Base-by-base conservation (phyloP, 2,888 invertebrate genomes). In the Heterodera filipjevi region DNA sequence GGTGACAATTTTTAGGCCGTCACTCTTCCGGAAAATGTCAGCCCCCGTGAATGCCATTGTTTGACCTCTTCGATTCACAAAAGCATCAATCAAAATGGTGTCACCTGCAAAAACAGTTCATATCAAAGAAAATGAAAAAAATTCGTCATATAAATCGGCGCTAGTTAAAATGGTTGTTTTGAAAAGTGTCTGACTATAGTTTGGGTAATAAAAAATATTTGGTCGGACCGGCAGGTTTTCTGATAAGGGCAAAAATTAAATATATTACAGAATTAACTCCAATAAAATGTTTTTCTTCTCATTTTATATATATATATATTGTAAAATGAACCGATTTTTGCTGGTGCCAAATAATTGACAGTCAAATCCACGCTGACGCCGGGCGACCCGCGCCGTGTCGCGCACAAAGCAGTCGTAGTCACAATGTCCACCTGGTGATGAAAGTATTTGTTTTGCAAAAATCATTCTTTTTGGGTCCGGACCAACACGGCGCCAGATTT, bases 281-380 rank as follows among this genome's bases (percentile, higher is more conserved):
- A n/a, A n/a, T n/a, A n/a, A n/a, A n/a, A n/a, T n/a, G n/a, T n/a
- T n/a, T n/a, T n/a, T n/a, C n/a, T n/a, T n/a, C n/a, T n/a, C n/a
- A n/a, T n/a, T n/a, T n/a, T n/a, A n/a, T n/a, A n/a, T n/a, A n/a
- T n/a, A n/a, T n/a, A n/a, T n/a, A n/a, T n/a, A n/a, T n/a, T n/a
- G n/a, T n/a, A n/a, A n/a, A n/a, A n/a, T n/a, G n/a, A 27, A 59
- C 75, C 79, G n/a, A 79, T 76, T 78, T 77, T 79, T 32, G 81
- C 81, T 32, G 81, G 71, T 32, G 81, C 76, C 39, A 80, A 74
- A 80, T 74, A 75, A 32, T 76, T 79, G 3, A 96, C 92, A 90
- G 93, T 93, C 46, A 96, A 90, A 88, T 95, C 93, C 33, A 95
- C 93, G 14, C 94, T 94, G 0, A 95, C 94, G 32, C 95, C 95